Evolutionary conservation across 2,797 vertebrate species (phyloP).

Genomic region (Champsocephalus esox): DNA sequence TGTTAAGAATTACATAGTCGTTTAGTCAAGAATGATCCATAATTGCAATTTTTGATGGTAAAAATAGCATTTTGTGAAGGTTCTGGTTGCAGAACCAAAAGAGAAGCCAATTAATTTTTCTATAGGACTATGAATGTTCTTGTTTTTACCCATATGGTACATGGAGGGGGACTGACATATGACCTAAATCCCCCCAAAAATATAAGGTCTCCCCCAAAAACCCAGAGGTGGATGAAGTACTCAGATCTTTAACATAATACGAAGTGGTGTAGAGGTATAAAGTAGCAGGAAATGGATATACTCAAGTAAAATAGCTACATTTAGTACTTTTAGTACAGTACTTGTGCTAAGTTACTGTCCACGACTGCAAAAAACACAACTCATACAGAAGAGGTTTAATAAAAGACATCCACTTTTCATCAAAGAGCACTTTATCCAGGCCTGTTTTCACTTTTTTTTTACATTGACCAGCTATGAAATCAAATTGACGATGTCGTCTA

Average conservation of each 20-base stretch:
- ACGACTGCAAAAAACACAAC: background rate
- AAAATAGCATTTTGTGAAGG: background rate
- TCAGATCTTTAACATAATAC: too few relatives aligned
- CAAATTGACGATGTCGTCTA: constrained; percentile 58
- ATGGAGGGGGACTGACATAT: background rate
- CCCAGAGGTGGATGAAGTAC: too few relatives aligned
- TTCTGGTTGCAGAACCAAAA: background rate
- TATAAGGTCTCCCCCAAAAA: too few relatives aligned
- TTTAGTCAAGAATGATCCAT: background rate
- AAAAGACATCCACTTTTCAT: constrained; percentile 24
- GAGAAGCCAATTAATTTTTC: too few relatives aligned
- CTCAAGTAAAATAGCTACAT: too few relatives aligned
- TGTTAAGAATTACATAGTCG: background rate
- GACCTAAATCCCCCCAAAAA: background rate
- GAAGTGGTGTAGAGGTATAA: too few relatives aligned
- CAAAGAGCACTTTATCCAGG: constrained; percentile 11
- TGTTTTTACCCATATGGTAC: background rate
- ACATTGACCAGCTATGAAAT: constrained; percentile 44
- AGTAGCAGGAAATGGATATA: too few relatives aligned
- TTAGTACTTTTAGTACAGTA: too few relatives aligned
- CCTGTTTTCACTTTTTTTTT: constrained; percentile 34
- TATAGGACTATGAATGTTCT: background rate
- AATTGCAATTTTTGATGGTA: background rate
- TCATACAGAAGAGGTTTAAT: background rate
- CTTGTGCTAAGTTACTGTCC: too few relatives aligned